Percentiles rank a stretch among this genome's conserved stretches.
These are phyloP conservation scores for Neolamprologus cancellatus DNA, from an alignment of 2,113 vertebrate genomes.

Conservation along the genomic window DNA sequence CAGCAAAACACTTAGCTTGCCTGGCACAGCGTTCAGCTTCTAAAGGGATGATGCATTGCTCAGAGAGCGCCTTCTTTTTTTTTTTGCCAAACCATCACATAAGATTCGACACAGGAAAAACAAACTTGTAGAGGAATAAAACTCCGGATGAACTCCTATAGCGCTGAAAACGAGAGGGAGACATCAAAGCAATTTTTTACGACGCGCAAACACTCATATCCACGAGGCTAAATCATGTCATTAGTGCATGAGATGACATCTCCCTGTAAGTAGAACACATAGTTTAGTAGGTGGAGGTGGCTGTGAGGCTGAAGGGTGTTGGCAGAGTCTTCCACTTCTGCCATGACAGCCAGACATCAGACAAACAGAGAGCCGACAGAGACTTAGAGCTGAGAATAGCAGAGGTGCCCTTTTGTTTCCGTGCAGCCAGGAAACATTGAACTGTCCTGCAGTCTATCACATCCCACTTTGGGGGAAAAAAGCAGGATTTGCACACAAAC, in stretches of 20 bases:
- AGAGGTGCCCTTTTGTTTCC: conserved; percentile 21
- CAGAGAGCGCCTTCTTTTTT: neutral
- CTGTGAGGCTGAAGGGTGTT: neutral
- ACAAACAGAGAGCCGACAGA: neutral
- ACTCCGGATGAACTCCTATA: conserved; percentile 33
- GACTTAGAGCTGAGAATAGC: neutral
- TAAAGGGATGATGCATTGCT: conserved; percentile 42
- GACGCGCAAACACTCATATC: neutral
- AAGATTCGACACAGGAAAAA: conserved; percentile 44
- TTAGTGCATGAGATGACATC: conserved; percentile 13
- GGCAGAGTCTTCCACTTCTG: neutral
- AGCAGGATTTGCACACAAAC: neutral
- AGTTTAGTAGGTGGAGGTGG: conserved; percentile 5
- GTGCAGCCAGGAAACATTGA: conserved; percentile 13
- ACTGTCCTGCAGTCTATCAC: conserved; percentile 14
- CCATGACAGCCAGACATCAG: neutral
- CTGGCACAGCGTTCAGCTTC: conserved; percentile 36
- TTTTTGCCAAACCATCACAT: conserved; percentile 30
- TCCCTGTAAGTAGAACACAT: neutral
- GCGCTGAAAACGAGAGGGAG: neutral
- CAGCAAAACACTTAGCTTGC: conserved; percentile 49
- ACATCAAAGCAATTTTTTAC: conserved; percentile 32
- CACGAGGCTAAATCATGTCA: conserved; percentile 13
- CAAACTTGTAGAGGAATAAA: conserved; percentile 24
- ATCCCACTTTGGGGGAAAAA: conserved; percentile 12